These are phyloP conservation scores for Leptarthrus brevirostris DNA, from an alignment of 2,888 invertebrate genomes.

Conservation along the genomic window DNA sequence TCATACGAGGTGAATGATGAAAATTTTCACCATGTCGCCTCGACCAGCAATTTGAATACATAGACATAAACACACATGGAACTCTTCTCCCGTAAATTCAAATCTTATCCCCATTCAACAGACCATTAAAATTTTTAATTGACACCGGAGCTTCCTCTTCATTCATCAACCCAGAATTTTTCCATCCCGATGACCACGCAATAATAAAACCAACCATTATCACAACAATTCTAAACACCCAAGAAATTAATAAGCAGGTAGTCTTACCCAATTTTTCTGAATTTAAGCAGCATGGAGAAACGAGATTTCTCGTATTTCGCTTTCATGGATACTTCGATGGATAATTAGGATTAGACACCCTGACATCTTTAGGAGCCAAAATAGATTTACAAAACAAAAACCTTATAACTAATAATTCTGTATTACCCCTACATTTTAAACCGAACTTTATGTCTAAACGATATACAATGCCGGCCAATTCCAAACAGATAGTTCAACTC, in stretches of 20 bases:
- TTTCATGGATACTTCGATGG: slow-evolving; percentile 55
- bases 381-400: slow-evolving; percentile 33
- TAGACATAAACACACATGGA: too few species aligned
- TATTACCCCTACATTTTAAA: too few species aligned
- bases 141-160: too few species aligned
- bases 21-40: too few species aligned
- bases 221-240: too few species aligned
- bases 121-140: too few species aligned
- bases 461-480: slow-evolving; percentile 5
- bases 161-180: slow-evolving; percentile 52
- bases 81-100: not conserved
- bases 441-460: too few species aligned
- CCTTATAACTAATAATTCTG: slow-evolving; percentile 19
- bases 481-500: slow-evolving; percentile 36
- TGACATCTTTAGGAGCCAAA: slow-evolving; percentile 50
- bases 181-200: slow-evolving; percentile 9
- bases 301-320: slow-evolving; percentile 50
- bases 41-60: too few species aligned
- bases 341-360: slow-evolving; percentile 53
- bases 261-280: slow-evolving; percentile 45
- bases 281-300: slow-evolving; percentile 41
- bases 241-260: too few species aligned
- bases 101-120: not conserved
- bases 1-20: too few species aligned
- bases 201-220: slow-evolving; percentile 49